Evolutionary conservation across 2,888 invertebrate species (phyloP).

Genomic region (Ochlodes sylvanus): DNA sequence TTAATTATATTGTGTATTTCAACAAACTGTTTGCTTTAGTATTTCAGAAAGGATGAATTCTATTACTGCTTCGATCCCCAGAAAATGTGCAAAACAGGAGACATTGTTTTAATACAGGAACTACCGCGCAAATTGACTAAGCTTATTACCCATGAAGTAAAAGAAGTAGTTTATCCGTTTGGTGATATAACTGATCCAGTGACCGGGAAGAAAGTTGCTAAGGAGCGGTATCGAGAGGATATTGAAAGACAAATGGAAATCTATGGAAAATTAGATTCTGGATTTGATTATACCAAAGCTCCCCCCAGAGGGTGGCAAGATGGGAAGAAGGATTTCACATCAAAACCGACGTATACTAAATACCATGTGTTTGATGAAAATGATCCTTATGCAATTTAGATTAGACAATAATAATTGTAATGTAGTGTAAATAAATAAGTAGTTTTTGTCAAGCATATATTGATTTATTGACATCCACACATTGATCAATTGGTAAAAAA

Average conservation of each 20-base stretch:
- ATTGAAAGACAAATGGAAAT: slow-evolving; percentile 87
- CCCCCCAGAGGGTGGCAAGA: slow-evolving; percentile 93
- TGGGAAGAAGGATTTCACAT: slow-evolving; percentile 92
- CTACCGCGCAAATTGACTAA: slow-evolving; percentile 90
- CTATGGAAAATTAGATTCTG: slow-evolving; percentile 88
- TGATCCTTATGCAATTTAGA: slow-evolving; percentile 89
- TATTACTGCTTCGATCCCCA: slow-evolving; percentile 92
- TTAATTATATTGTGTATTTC: background rate
- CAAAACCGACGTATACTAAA: slow-evolving; percentile 90
- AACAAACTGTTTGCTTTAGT: slow-evolving; percentile 81
- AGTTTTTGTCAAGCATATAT: slow-evolving; percentile 18
- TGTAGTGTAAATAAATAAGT: slow-evolving; percentile 42
- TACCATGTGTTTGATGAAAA: slow-evolving; percentile 91
- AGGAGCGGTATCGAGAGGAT: slow-evolving; percentile 89
- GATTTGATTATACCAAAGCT: slow-evolving; percentile 91
- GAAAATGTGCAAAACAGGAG: slow-evolving; percentile 91
- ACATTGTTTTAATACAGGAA: slow-evolving; percentile 91
- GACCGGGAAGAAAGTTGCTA: slow-evolving; percentile 91
- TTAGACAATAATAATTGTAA: slow-evolving; percentile 30
- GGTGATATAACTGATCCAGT: slow-evolving; percentile 95
- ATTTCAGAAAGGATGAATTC: slow-evolving; percentile 90
- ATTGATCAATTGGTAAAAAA: too few species aligned
- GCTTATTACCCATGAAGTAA: slow-evolving; percentile 91
- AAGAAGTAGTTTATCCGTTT: slow-evolving; percentile 91
- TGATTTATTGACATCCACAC: background rate